Evolutionary conservation across 2,113 vertebrate genomes (phyloP), one percentile per base, ranked within the genome.

Genomic region (Rana temporaria): DNA sequence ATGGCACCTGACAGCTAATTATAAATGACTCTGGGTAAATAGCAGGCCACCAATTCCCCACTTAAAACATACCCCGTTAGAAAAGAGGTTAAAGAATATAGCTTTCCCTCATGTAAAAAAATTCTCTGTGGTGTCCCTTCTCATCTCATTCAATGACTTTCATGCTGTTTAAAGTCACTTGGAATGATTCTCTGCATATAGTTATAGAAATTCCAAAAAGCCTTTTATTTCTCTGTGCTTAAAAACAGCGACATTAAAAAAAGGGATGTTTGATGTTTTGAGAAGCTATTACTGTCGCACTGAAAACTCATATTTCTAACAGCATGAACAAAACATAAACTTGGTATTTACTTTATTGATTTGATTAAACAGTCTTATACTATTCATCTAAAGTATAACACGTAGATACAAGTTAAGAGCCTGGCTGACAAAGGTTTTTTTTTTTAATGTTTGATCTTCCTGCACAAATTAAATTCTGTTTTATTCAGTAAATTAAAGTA

Each of bases 291-390:
- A 38, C 34, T 38, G 34, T 38, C 34, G 4, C 34, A 38, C 34
- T 38, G 34, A 38, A 38, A 38, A 5, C 34, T 8, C 7, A 8
- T 38, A 38, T 38, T 38, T 38, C n/a, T n/a, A n/a, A n/a, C n/a
- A n/a, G n/a, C n/a, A n/a, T n/a, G n/a, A n/a, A n/a, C n/a, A n/a
- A n/a, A n/a, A n/a, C n/a, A n/a, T 22, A 42, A 63, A 66, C 63
- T 65, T 66, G 62, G 18, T 66, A 78, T 78, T 66, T 65, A 78
- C 24, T 66, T 78, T 78, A 78, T 78, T 78, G 76, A 78, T 78
- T 65, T 66, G 76, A 66, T 66, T 66, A 66, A 66, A 78, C 17
- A 66, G 66, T 24, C 26, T 52, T 65, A 55, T 78, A 76, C 15
- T 6, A 66, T 78, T 78, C 26, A 32, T 66, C 48, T 65, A 55